A percentile compares a stretch with the other conserved stretches of the same genome.
Evolutionary conservation across 2,113 vertebrate species (phyloP).

Genomic region (Hemicordylus capensis): DNA sequence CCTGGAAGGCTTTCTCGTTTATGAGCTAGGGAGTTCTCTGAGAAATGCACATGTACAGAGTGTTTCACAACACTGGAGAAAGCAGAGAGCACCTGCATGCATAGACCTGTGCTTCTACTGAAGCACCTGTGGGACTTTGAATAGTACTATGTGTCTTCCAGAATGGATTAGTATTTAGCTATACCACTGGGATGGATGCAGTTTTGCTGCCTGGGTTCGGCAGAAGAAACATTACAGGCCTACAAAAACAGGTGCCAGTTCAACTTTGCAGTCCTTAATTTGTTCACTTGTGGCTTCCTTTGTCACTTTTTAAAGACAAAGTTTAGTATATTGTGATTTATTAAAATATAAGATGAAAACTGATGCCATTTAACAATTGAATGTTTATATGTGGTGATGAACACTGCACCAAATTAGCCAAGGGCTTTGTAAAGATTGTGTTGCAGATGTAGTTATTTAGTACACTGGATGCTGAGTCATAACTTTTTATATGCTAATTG

Average conservation of each 20-base stretch:
- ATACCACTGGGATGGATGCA: not conserved
- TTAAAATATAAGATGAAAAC: not conserved
- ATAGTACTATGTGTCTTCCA: not conserved
- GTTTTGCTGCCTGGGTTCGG: not conserved
- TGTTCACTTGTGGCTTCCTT: not conserved
- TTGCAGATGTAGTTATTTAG: not conserved
- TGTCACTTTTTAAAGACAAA: not conserved
- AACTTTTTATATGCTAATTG: slow-evolving; percentile 3
- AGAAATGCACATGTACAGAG: not conserved
- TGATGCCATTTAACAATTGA: not conserved
- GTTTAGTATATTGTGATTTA: not conserved
- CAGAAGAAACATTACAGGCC: not conserved
- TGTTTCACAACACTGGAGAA: not conserved
- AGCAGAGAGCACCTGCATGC: not conserved
- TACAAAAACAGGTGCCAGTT: not conserved
- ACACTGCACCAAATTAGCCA: not conserved
- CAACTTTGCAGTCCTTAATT: not conserved
- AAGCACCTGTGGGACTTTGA: not conserved
- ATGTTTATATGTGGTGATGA: not conserved
- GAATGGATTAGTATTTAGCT: not conserved
- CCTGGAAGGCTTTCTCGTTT: not conserved
- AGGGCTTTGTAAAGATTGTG: not conserved
- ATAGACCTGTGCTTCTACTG: not conserved
- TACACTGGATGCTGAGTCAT: slow-evolving; percentile 4
- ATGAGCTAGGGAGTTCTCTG: not conserved